Percentiles rank a stretch among this genome's conserved stretches.
Conservation (phyloP, 2,888 invertebrate genomes). For the Pemphredon lugubris region DNA sequence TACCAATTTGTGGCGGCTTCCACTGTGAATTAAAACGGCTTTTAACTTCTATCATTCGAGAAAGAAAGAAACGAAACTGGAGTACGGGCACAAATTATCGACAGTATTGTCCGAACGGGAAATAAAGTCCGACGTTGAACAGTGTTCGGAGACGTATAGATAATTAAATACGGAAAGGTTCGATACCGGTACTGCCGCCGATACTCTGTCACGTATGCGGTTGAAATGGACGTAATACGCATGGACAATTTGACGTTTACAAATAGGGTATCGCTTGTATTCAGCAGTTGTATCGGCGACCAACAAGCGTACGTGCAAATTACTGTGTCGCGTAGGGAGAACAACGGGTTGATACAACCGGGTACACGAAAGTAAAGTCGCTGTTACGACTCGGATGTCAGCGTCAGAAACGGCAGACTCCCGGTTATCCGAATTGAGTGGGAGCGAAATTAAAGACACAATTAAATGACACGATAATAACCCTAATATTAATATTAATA, state of each 20-base stretch:
- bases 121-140: conserved; percentile 36
- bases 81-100: too few relatives aligned
- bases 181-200: conserved; percentile 33
- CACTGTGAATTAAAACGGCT: too few relatives aligned
- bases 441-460: too few relatives aligned
- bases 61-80: too few relatives aligned
- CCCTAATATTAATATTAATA: too few relatives aligned
- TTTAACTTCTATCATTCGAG: too few relatives aligned
- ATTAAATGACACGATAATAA: too few relatives aligned
- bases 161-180: conserved; percentile 53
- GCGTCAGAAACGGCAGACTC: too few relatives aligned
- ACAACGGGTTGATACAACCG: conserved; percentile 64
- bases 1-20: too few relatives aligned
- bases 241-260: conserved; percentile 73
- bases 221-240: conserved; percentile 57
- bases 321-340: conserved; percentile 66
- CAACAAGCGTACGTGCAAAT: conserved; percentile 68
- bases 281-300: conserved; percentile 63
- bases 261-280: conserved; percentile 70
- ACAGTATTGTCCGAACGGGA: conserved; percentile 19
- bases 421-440: too few relatives aligned
- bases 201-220: conserved; percentile 49
- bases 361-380: conserved; percentile 58
- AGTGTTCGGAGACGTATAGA: conserved; percentile 14
- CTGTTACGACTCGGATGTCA: conserved; percentile 24